Conservation (phyloP, 2,888 invertebrate species). For the Lampropteryx suffumata region DNA sequence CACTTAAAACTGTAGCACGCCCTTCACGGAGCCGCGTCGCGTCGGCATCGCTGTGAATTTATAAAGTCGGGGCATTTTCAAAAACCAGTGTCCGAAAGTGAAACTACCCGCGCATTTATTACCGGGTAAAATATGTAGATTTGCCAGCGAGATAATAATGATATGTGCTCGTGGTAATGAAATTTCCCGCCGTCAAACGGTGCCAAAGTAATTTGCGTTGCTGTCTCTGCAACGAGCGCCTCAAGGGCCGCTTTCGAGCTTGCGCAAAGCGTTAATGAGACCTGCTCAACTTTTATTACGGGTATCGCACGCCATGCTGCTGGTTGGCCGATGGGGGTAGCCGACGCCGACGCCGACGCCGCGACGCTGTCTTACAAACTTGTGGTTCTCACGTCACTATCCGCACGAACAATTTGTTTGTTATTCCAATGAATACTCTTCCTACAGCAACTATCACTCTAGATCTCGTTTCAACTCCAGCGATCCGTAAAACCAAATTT, state of each 20-base stretch:
- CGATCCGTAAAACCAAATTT: slow-evolving; percentile 37
- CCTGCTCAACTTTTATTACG: slow-evolving; percentile 66
- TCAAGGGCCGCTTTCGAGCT: slow-evolving; percentile 81
- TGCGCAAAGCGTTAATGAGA: slow-evolving; percentile 79
- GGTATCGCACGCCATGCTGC: slow-evolving; percentile 66
- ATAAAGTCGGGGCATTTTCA: slow-evolving; percentile 79
- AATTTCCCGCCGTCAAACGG: slow-evolving; percentile 83
- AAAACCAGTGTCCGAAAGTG: slow-evolving; percentile 81
- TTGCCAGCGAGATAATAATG: slow-evolving; percentile 81
- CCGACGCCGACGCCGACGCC: slow-evolving; percentile 24
- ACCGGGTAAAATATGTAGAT: slow-evolving; percentile 82
- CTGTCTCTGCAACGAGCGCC: slow-evolving; percentile 77
- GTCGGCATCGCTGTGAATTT: slow-evolving; percentile 63
- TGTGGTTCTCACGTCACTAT: slow-evolving; percentile 32
- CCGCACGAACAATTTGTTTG: slow-evolving; percentile 35
- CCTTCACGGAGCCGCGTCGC: slow-evolving; percentile 67
- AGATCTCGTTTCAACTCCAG: slow-evolving; percentile 33
- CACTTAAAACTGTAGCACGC: slow-evolving; percentile 81
- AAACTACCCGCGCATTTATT: slow-evolving; percentile 81
- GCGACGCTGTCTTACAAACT: no score
- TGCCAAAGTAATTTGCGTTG: slow-evolving; percentile 83
- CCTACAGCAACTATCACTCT: slow-evolving; percentile 24
- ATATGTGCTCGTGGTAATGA: slow-evolving; percentile 83
- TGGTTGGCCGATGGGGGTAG: slow-evolving; percentile 44
- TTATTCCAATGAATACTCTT: slow-evolving; percentile 28